Percentiles rank a stretch among this genome's conserved stretches.
These are phyloP conservation scores for western clawed frog (Xenopus tropicalis) DNA, from an alignment of 2,113 vertebrate genomes.

Conservation along the genomic window UCB_Xtro_10.0 CM004452.2:34098001-34098500, in stretches of 20 bases:
- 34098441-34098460: too few relatives aligned
- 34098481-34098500: too few relatives aligned
- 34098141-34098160: constrained; percentile 74
- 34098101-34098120: constrained; percentile 75
- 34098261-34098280: background rate
- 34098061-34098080: too few relatives aligned
- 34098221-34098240: background rate
- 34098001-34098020: too few relatives aligned
- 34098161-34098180: constrained; percentile 66
- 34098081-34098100: constrained; percentile 70
- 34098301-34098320: background rate
- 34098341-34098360: background rate
- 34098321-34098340: background rate
- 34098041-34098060: too few relatives aligned
- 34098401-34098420: background rate
- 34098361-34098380: background rate
- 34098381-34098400: background rate
- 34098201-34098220: constrained; percentile 70
- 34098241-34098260: background rate
- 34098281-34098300: background rate
- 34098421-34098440: too few relatives aligned
- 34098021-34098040: too few relatives aligned
- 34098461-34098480: too few relatives aligned
- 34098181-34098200: constrained; percentile 69
- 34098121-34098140: constrained; percentile 72